These are phyloP conservation scores for Percopsis transmontana DNA, from an alignment of 2,113 vertebrate species.

Conservation along the genomic window DNA sequence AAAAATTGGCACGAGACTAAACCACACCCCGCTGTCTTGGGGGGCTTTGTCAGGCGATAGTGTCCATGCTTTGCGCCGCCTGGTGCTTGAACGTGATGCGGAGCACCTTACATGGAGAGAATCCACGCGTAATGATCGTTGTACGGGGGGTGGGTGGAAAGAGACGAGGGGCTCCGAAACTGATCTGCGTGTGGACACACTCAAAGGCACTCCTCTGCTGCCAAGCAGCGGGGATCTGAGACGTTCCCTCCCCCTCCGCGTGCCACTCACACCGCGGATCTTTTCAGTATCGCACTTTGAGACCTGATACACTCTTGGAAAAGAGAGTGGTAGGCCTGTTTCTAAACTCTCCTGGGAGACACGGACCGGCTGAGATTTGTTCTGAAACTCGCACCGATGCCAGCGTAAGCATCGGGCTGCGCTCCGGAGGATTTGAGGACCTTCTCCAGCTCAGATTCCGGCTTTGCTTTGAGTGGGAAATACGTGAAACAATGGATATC, in stretches of 20 bases:
- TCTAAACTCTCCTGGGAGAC: slow-evolving; percentile 29
- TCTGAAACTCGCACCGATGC: slow-evolving; percentile 69
- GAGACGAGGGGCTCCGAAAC: slow-evolving; percentile 44
- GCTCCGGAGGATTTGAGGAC: slow-evolving; percentile 46
- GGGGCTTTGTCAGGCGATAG: background rate
- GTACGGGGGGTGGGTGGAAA: slow-evolving; percentile 15
- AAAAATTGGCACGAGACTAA: background rate
- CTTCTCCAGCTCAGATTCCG: slow-evolving; percentile 15
- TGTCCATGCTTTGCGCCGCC: slow-evolving; percentile 4
- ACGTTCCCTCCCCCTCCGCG: slow-evolving; percentile 42
- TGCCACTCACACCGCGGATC: slow-evolving; percentile 37
- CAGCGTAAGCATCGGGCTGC: slow-evolving; percentile 48
- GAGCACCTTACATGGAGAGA: slow-evolving; percentile 30
- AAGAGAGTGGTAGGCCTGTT: slow-evolving; percentile 6
- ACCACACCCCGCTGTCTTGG: background rate
- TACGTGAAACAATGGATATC: slow-evolving; percentile 62
- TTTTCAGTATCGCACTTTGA: slow-evolving; percentile 33
- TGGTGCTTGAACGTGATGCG: background rate
- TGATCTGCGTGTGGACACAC: slow-evolving; percentile 32
- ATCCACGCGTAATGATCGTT: slow-evolving; percentile 35
- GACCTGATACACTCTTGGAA: background rate
- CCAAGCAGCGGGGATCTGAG: slow-evolving; percentile 13
- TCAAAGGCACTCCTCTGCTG: slow-evolving; percentile 47
- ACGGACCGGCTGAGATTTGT: slow-evolving; percentile 62
- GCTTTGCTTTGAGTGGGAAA: slow-evolving; percentile 4